These are phyloP conservation scores for Okapia johnstoni DNA, from an alignment of 2,113 vertebrate species.

Conservation along the genomic window DNA sequence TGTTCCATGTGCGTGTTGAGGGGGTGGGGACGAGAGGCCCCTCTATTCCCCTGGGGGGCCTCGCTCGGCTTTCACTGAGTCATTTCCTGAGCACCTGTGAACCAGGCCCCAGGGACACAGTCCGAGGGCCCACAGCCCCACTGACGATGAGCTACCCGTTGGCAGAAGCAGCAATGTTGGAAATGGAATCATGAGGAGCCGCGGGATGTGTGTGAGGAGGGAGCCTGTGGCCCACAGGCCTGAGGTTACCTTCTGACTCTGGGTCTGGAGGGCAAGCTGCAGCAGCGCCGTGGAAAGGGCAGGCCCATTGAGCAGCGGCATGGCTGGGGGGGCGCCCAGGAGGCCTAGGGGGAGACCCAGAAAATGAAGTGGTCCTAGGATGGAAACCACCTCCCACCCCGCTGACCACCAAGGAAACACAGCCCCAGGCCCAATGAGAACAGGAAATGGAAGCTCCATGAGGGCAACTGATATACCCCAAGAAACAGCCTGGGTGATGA, in stretches of 20 bases:
- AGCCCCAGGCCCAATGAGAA: neutral
- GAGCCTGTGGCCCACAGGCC: rapidly evolving
- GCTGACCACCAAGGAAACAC: neutral
- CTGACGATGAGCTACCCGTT: rapidly evolving
- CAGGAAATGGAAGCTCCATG: neutral
- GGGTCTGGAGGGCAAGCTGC: slow-evolving; percentile 91
- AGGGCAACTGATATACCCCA: neutral
- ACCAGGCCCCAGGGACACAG: neutral
- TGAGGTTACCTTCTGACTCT: slow-evolving; percentile 87
- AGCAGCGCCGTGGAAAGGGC: slow-evolving; percentile 88
- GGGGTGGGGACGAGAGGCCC: neutral
- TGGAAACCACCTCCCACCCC: neutral
- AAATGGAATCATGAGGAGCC: neutral
- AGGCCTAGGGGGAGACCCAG: slow-evolving; percentile 80
- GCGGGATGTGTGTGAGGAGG: rapidly evolving
- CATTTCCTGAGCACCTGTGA: neutral
- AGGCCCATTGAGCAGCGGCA: slow-evolving; percentile 87
- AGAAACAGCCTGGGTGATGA: neutral
- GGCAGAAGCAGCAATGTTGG: rapidly evolving
- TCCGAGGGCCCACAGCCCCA: neutral
- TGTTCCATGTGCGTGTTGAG: no score
- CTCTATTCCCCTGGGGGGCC: neutral
- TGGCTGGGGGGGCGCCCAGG: slow-evolving; percentile 85
- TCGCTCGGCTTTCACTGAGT: neutral
- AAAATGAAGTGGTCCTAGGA: neutral